Evolutionary conservation across 2,113 vertebrate species (phyloP).

Genomic region (Nothobranchius kuhntae): DNA sequence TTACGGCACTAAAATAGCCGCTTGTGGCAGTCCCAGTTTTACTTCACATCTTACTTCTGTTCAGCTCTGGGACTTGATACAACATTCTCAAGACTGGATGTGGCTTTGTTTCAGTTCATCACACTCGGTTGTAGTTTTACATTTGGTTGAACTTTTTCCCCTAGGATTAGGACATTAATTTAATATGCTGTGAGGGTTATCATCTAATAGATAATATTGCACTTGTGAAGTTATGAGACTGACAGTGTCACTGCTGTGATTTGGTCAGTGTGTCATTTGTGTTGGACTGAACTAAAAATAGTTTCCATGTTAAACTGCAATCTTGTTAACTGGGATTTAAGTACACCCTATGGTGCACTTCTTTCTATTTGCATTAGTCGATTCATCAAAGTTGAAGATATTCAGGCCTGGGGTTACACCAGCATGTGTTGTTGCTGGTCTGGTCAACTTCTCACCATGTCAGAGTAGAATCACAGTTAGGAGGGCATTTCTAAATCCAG

Average conservation of each 20-base stretch:
- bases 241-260: background rate
- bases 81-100: too few species aligned
- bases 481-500: background rate
- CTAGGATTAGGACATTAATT: background rate
- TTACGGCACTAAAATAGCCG: too few species aligned
- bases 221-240: background rate
- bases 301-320: background rate
- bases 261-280: slow-evolving; percentile 5
- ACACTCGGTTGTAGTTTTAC: background rate
- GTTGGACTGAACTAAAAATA: slow-evolving; percentile 8
- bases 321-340: background rate
- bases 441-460: background rate
- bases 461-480: background rate
- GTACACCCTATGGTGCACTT: background rate
- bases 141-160: background rate
- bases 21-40: too few species aligned
- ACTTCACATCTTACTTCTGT: background rate
- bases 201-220: background rate
- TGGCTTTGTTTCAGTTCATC: background rate
- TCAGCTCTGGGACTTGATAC: background rate
- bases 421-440: background rate
- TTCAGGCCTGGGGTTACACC: background rate
- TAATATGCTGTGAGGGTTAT: background rate
- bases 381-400: background rate
- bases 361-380: background rate